Percentiles rank a stretch among this genome's conserved stretches.
phyloP scores from a whole-genome alignment of 2,113 vertebrate species.

The Cricetomys ansorgei region DNA sequence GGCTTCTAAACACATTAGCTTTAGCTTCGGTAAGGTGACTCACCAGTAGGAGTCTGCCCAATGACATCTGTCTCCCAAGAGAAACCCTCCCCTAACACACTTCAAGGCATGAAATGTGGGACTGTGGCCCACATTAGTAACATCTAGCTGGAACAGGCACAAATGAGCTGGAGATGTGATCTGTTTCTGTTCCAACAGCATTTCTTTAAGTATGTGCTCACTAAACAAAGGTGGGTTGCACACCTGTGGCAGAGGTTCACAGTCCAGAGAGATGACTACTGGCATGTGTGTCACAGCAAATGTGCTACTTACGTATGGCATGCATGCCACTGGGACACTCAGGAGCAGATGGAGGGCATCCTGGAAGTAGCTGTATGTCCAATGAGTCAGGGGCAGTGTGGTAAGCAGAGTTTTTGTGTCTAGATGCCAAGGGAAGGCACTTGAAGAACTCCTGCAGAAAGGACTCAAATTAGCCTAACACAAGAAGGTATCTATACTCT shows the following conservation, averaged over 20 bases:
- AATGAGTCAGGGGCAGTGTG: not conserved
- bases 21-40: rapidly evolving
- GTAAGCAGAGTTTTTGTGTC: not conserved
- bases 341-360: not conserved
- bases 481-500: not conserved
- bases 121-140: too few relatives aligned
- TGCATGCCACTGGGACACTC: not conserved
- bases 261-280: rapidly evolving
- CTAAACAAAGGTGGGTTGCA: not conserved
- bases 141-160: not conserved
- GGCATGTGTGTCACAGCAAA: rapidly evolving
- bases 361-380: not conserved
- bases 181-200: not conserved
- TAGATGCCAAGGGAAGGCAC: not conserved
- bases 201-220: not conserved
- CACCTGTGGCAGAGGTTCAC: not conserved
- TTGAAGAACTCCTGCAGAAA: not conserved
- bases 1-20: rapidly evolving
- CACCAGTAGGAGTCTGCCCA: rapidly evolving
- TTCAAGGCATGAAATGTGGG: rapidly evolving
- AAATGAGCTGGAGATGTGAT: too few relatives aligned
- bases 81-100: too few relatives aligned
- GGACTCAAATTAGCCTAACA: not conserved
- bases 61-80: not conserved
- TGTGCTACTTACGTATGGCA: not conserved